These are phyloP conservation scores for Galerucella nymphaeae DNA, from an alignment of 2,888 invertebrate species.

Conservation along the genomic window DNA sequence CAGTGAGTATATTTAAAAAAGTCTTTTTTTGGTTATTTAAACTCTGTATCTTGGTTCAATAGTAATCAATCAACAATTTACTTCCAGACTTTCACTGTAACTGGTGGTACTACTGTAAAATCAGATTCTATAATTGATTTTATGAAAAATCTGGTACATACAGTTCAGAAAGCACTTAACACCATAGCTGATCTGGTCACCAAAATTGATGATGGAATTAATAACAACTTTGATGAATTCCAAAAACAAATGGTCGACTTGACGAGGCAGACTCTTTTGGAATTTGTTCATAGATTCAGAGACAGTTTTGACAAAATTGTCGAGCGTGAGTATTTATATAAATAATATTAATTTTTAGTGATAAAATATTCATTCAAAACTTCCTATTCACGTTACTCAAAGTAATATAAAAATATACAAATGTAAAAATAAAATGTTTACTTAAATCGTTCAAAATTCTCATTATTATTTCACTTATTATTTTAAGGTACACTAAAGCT, in stretches of 20 bases:
- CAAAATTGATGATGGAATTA: background rate
- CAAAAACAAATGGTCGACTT: conserved; percentile 1
- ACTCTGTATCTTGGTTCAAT: no score
- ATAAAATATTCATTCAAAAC: no score
- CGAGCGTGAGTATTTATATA: background rate
- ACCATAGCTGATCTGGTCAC: background rate
- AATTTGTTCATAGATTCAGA: conserved; percentile 1
- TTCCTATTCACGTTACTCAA: no score
- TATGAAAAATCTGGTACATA: background rate
- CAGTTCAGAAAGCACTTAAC: background rate
- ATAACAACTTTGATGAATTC: background rate
- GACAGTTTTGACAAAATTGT: background rate
- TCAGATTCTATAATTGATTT: background rate
- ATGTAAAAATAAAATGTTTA: no score
- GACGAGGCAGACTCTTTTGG: background rate
- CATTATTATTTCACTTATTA: no score
- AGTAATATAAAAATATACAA: no score
- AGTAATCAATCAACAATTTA: background rate
- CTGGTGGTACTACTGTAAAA: background rate
- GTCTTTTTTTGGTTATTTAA: no score
- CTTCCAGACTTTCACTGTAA: background rate
- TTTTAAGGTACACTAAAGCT: no score
- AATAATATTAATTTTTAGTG: background rate
- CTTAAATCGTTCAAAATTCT: no score
- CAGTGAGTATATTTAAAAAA: conserved; percentile 1